Base-by-base conservation (phyloP, 2,113 vertebrate species). In the Dasyornis broadbenti region DNA sequence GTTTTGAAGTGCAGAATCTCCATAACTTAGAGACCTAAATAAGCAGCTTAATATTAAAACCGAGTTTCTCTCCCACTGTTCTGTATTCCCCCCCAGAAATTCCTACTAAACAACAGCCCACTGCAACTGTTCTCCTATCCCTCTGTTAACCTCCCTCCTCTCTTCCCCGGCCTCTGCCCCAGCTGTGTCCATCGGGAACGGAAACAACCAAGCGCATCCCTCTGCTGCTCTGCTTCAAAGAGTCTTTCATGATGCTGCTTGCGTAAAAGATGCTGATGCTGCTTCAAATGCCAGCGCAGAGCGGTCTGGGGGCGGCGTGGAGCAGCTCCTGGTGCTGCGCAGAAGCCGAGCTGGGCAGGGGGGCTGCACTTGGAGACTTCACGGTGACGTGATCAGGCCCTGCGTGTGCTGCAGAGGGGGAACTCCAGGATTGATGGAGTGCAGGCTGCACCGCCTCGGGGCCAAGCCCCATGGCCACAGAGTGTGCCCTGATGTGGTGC, bases 21-120 rank as follows among this genome's bases (percentile, higher is more conserved):
- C 65, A 40, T 90, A 96, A 96, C 92, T 81, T 80, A 37, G 72
- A 95, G 93, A 94, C 94, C 89, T 96, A 92, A 97, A 95, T 96
- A 97, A 97, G 91, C 82, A 96, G 94, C 93, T 96, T 97, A 97
- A 86, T 92, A 85, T 91, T 91, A 94, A 97, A 96, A 90, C 89
- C 93, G 71, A 89, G n/a, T 59, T 94, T 92, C 69, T 96, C 81
- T 96, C 23, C 44, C 59, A 71, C 61, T 44, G 2, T 64, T 68
- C 49, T 87, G 49, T 73, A 40, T 66, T 78, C 39, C 80, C 53
- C 63, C n/a, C 7, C 21, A 45, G 82, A 76, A 78, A 33, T 53
- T 76, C 33, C 79, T 64, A 33, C 68, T 53, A 47, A 90, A 54
- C n/a, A 92, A 11, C 73, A 88, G 70, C 66, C 65, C 5, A 1